phyloP scores from a whole-genome alignment of 2,113 vertebrate genomes.

The Euleptes europaea region DNA sequence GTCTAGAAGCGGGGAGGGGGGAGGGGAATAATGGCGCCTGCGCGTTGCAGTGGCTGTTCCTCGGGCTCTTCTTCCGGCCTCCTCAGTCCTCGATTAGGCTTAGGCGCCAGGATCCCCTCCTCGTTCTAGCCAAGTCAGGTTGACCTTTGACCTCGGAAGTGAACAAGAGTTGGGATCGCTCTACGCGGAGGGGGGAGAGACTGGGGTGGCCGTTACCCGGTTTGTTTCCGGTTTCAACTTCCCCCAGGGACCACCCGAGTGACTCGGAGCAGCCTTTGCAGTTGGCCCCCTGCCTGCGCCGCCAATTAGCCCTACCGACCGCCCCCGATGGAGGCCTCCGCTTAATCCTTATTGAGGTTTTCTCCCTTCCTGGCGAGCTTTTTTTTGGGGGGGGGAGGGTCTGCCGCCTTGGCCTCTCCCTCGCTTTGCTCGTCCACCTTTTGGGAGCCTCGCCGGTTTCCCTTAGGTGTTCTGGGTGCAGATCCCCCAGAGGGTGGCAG shows the following conservation, averaged over 20 bases:
- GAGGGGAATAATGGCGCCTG: not conserved
- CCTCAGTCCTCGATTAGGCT: conserved; percentile 41
- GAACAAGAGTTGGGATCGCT: conserved; percentile 25
- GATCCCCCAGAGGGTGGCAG: no score
- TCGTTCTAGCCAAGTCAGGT: not conserved
- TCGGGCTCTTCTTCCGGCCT: conserved; percentile 67
- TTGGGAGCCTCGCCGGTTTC: not conserved
- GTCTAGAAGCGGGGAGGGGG: not conserved
- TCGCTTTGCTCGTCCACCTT: no score
- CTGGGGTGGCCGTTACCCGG: not conserved
- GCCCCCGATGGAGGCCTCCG: conserved; percentile 16
- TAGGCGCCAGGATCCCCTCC: not conserved
- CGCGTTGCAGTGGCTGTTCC: not conserved
- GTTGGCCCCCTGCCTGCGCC: conserved; percentile 5
- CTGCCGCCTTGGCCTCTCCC: not conserved
- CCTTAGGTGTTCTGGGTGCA: not conserved
- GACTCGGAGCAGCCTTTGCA: conserved; percentile 17
- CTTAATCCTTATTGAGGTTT: rapidly evolving
- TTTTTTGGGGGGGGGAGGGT: not conserved
- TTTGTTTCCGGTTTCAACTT: conserved; percentile 6
- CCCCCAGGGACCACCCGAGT: not conserved
- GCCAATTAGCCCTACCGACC: conserved; percentile 20
- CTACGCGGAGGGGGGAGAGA: not conserved
- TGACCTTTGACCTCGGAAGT: conserved; percentile 65
- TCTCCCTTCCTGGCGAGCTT: no score